phyloP scores from a whole-genome alignment of 2,888 invertebrate genomes.

The Plagodis dolabraria region DNA sequence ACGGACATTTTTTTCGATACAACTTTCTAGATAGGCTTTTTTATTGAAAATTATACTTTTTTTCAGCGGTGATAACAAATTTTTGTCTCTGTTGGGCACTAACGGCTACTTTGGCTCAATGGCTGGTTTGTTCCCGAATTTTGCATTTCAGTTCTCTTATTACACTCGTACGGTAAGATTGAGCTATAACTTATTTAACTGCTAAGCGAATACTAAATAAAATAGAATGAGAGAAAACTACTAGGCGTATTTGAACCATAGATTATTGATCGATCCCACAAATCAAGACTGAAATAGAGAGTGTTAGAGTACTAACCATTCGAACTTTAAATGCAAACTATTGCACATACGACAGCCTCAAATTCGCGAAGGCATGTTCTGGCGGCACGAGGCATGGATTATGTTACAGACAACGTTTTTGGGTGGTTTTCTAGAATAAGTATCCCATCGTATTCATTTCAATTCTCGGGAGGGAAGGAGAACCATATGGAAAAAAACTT shows the following conservation, averaged over 20 bases:
- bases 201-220: neutral
- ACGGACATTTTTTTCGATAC: neutral
- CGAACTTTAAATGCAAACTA: no score
- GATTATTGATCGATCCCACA: neutral
- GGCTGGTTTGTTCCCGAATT: constrained; percentile 60
- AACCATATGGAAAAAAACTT: no score
- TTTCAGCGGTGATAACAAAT: constrained; percentile 57
- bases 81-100: constrained; percentile 57
- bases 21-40: neutral
- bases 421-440: no score
- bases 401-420: no score
- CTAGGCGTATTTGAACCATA: neutral
- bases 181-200: neutral
- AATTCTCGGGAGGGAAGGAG: neutral
- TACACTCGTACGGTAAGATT: constrained; percentile 60
- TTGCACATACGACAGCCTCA: no score
- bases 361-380: no score
- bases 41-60: neutral
- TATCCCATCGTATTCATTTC: neutral
- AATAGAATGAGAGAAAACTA: neutral
- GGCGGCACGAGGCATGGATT: no score
- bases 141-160: constrained; percentile 59
- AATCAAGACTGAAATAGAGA: no score
- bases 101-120: constrained; percentile 68
- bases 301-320: no score